A percentile compares a stretch with the other conserved stretches of the same genome.
Evolutionary conservation across 2,888 invertebrate genomes (phyloP).

Genomic region (Troglohyphantes excavatus): DNA sequence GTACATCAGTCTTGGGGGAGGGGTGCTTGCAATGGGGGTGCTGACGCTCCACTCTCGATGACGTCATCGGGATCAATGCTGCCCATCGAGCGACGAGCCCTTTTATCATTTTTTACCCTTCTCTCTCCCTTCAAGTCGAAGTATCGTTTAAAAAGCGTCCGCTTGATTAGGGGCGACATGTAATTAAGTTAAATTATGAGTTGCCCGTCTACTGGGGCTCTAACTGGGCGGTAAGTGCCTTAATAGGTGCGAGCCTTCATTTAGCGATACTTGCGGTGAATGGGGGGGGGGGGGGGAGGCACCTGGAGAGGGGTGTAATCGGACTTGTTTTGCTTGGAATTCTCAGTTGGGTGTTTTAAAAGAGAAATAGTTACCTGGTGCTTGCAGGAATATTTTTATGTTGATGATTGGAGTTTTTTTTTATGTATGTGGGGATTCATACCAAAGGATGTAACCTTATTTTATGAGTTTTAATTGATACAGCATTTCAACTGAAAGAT

Average conservation of each 20-base stretch:
- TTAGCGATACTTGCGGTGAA: not conserved
- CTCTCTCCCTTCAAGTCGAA: slow-evolving; percentile 4
- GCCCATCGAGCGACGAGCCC: slow-evolving; percentile 34
- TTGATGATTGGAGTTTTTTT: no score
- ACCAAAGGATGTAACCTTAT: no score
- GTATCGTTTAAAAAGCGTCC: slow-evolving; percentile 63
- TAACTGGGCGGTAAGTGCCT: slow-evolving; percentile 40
- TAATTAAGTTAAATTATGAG: slow-evolving; percentile 65
- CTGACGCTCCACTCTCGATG: slow-evolving; percentile 35
- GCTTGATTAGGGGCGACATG: slow-evolving; percentile 57
- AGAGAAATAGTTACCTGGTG: no score
- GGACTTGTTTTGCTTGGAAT: not conserved
- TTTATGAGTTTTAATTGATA: no score
- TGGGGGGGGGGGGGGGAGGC: no score
- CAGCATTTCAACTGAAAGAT: no score
- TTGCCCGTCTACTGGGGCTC: slow-evolving; percentile 28
- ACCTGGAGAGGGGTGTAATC: not conserved
- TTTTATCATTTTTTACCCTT: slow-evolving; percentile 24
- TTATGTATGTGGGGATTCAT: no score
- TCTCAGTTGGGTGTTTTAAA: no score
- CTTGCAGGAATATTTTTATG: no score
- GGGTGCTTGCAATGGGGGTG: slow-evolving; percentile 4
- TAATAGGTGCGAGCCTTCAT: slow-evolving; percentile 4
- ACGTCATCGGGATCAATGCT: slow-evolving; percentile 63
- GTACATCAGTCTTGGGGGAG: slow-evolving; percentile 12